Base-by-base conservation (phyloP, 64 coral and sea anemone genomes). In the Porites lutea region DNA sequence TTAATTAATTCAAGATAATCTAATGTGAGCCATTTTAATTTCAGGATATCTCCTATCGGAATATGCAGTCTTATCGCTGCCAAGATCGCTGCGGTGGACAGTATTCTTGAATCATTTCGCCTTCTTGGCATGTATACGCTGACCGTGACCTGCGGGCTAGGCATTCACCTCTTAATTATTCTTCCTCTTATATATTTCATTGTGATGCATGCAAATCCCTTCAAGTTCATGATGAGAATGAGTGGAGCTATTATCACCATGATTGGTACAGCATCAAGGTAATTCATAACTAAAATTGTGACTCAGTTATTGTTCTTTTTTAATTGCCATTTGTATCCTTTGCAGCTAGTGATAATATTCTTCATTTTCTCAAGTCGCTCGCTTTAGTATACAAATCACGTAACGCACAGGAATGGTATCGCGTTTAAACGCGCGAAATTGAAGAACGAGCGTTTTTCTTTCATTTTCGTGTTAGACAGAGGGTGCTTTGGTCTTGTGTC, bases 201-300 rank as follows among this genome's bases (percentile, higher is more conserved):
- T 20, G 74, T 97, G 48, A 55, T 92, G 22, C 86, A 89, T 69
- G 94, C 82, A 21, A 97, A 97, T 52, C 95, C 95, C 15, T 97
- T 65, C 65, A 87, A 52, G 52, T 97, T 94, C 58, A 70, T 97
- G 59, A 20, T 52, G 13, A 82, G 87, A 4, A 93, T 97, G 82
- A 65, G 88, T 59, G 75, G 89, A 12, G 95, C 95, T 14, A 71
- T 97, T 45, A 61, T 97, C 59, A 97, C 95, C 8, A 92, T 87
- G 14, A 90, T 93, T 85, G 95, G 95, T 16, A 93, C 93, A 52
- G 92, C 89, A 19, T 97, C 95, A 27, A 97, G 95, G 95, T 97
- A 87, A 86, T 44, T 49, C 15, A 47, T 69, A 8, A 66, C 16
- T 37, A 37, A 13, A 4, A 49, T 10, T 44, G 65, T 50, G 44